Conservation (phyloP, 1,140 invertebrate genomes). For the Dreissena polymorpha region DNA sequence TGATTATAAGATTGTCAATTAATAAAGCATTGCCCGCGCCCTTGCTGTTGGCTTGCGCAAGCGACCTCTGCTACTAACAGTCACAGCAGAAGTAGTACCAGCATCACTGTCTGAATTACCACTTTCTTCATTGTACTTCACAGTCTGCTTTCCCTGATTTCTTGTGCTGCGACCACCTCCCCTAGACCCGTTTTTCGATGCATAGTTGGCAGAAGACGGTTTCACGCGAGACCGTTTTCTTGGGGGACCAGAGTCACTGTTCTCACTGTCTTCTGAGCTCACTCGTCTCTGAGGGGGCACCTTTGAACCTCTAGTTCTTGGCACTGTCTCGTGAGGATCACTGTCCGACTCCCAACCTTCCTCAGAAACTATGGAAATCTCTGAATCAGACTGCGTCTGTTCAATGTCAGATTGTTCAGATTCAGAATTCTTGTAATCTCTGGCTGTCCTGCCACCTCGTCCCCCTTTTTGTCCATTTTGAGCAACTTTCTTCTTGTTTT, state of each 20-base stretch:
- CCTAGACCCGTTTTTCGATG: constrained; percentile 29
- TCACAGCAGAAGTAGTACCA: constrained; percentile 80
- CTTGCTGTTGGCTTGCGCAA: constrained; percentile 90
- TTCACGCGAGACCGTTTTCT: constrained; percentile 15
- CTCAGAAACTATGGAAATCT: constrained; percentile 1
- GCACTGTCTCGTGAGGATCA: constrained; percentile 17
- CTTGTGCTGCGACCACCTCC: constrained; percentile 63
- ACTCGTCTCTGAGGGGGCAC: constrained; percentile 6
- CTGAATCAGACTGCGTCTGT: constrained; percentile 3
- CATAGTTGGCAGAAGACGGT: constrained; percentile 1
- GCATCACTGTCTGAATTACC: constrained; percentile 77
- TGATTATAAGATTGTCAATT: neutral
- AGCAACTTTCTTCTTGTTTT: neutral
- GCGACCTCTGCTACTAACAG: constrained; percentile 90
- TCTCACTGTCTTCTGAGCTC: constrained; percentile 22
- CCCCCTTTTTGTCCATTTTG: neutral
- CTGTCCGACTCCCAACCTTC: constrained; percentile 35
- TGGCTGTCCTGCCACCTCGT: neutral
- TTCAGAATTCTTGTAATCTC: neutral
- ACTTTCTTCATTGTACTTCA: constrained; percentile 76
- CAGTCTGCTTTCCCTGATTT: constrained; percentile 76
- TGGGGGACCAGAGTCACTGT: constrained; percentile 33
- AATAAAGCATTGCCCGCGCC: constrained; percentile 82
- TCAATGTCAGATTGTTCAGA: neutral
- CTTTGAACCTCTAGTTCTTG: constrained; percentile 23